Conservation (phyloP, 2,113 vertebrate species). For the Felis catus region F.catus_Fca126_mat1.0 CM031420.1:101510001-101510500, state of each 20-base stretch:
- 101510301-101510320: not conserved
- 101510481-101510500: not conserved
- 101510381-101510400: conserved; percentile 35
- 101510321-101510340: conserved; percentile 55
- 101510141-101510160: not conserved
- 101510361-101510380: not conserved
- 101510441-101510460: not conserved
- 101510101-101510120: not conserved
- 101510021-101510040: conserved; percentile 44
- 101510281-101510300: not conserved
- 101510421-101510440: not conserved
- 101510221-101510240: not conserved
- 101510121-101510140: conserved; percentile 30
- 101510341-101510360: not conserved
- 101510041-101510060: conserved; percentile 18
- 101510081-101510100: conserved; percentile 17
- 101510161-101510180: conserved; percentile 45
- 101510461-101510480: not conserved
- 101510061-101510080: conserved; percentile 50
- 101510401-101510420: not conserved
- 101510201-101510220: not conserved
- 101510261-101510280: not conserved
- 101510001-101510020: not conserved
- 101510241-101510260: not conserved
- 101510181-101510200: conserved; percentile 14